A percentile compares a stretch with the other conserved stretches of the same genome.
phyloP scores from a whole-genome alignment of 2,797 vertebrate species.

The Masticophis lateralis region DNA sequence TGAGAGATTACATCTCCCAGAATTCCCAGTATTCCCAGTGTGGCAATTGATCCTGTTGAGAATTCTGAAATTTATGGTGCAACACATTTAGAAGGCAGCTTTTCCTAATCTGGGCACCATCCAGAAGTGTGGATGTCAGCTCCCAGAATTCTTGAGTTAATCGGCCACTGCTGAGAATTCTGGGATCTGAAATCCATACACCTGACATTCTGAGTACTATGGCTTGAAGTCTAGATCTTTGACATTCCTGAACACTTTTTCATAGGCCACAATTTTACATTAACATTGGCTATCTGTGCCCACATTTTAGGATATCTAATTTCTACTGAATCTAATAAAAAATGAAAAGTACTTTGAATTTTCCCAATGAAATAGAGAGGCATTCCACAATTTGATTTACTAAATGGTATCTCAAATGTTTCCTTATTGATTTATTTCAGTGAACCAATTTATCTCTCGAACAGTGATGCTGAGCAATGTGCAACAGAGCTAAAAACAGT shows the following conservation, averaged over 20 bases:
- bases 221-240: not conserved
- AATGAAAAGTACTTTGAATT: not conserved
- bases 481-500: not conserved
- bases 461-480: not conserved
- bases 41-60: not conserved
- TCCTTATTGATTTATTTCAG: not conserved
- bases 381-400: not conserved
- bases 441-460: not conserved
- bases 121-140: not conserved
- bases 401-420: not conserved
- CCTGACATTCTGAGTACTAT: slow-evolving; percentile 40
- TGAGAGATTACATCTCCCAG: not conserved
- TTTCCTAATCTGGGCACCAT: not conserved
- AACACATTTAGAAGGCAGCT: not conserved
- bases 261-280: not conserved
- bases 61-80: not conserved
- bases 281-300: not conserved
- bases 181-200: not conserved
- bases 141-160: not conserved
- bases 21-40: not conserved
- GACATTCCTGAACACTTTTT: not conserved
- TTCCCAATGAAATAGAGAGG: not conserved
- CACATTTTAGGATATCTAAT: not conserved
- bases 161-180: not conserved
- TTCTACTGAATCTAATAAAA: not conserved